Percentiles rank a stretch among this genome's conserved stretches.
phyloP scores from a whole-genome alignment of 2,888 invertebrate genomes.

The Strigamia maritima region DNA sequence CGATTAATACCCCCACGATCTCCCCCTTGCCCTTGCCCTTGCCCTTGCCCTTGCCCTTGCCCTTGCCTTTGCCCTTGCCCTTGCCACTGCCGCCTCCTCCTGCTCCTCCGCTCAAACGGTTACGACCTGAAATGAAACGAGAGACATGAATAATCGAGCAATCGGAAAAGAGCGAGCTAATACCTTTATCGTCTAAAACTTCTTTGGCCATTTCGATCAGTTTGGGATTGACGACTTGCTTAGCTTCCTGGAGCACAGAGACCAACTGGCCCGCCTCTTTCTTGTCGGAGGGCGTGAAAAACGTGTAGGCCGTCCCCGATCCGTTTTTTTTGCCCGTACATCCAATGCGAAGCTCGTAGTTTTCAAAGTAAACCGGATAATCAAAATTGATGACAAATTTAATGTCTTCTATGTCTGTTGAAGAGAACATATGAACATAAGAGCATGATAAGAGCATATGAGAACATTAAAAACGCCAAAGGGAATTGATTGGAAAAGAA shows the following conservation, averaged over 20 bases:
- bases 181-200: constrained; percentile 41
- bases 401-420: constrained; percentile 81
- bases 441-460: too few relatives aligned
- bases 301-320: constrained; percentile 92
- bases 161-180: neutral
- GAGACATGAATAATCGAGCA: neutral
- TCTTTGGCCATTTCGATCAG: constrained; percentile 60
- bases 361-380: constrained; percentile 95
- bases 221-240: constrained; percentile 82
- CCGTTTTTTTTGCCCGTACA: constrained; percentile 90
- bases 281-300: constrained; percentile 87
- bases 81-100: constrained; percentile 31
- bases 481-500: too few relatives aligned
- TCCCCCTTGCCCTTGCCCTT: too few relatives aligned
- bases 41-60: too few relatives aligned
- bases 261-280: constrained; percentile 90
- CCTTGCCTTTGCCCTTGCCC: too few relatives aligned
- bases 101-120: constrained; percentile 43
- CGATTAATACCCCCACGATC: too few relatives aligned
- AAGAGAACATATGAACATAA: too few relatives aligned
- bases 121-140: constrained; percentile 40
- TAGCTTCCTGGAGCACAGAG: constrained; percentile 86
- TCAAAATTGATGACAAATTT: constrained; percentile 97
- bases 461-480: neutral
- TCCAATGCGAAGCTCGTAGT: constrained; percentile 95